phyloP scores from a whole-genome alignment of 1,140 invertebrate genomes.

The Drosophila punjabiensis region DNA sequence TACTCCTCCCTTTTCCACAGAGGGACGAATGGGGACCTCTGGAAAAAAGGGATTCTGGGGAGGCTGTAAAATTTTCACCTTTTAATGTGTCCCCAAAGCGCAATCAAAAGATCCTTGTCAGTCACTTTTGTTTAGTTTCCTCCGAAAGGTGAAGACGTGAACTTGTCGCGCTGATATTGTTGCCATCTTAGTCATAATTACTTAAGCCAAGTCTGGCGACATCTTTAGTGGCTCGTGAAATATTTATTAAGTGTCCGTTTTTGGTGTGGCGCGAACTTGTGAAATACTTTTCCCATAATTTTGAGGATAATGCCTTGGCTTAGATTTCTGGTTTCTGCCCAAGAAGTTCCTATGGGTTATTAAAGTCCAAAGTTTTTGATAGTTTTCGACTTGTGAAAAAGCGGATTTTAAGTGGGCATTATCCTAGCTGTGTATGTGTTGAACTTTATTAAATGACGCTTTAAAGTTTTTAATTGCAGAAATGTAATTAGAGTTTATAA shows the following conservation, averaged over 20 bases:
- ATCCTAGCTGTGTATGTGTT: background rate
- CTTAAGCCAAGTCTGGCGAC: conserved; percentile 69
- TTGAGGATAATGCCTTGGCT: conserved; percentile 7
- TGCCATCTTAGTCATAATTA: conserved; percentile 59
- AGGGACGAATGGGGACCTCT: background rate
- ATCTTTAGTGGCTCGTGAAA: conserved; percentile 62
- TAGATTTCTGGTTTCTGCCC: background rate
- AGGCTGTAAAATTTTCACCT: conserved; percentile 74
- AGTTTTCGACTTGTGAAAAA: conserved; percentile 20
- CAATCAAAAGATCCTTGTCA: conserved; percentile 72
- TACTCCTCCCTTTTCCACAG: background rate
- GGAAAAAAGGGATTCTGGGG: background rate
- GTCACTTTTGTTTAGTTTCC: conserved; percentile 47
- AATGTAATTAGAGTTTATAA: background rate
- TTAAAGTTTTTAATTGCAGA: conserved; percentile 4
- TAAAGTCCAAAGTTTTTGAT: conserved; percentile 38
- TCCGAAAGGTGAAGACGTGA: conserved; percentile 9
- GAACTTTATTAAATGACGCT: conserved; percentile 11
- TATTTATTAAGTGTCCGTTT: conserved; percentile 59
- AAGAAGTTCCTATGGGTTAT: conserved; percentile 39
- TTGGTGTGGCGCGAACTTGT: conserved; percentile 11
- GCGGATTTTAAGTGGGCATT: conserved; percentile 15
- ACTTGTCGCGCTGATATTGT: conserved; percentile 13
- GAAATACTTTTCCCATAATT: conserved; percentile 41
- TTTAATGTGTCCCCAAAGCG: conserved; percentile 77